phyloP scores from a whole-genome alignment of 2,888 invertebrate species.

The Chalcis sispes region DNA sequence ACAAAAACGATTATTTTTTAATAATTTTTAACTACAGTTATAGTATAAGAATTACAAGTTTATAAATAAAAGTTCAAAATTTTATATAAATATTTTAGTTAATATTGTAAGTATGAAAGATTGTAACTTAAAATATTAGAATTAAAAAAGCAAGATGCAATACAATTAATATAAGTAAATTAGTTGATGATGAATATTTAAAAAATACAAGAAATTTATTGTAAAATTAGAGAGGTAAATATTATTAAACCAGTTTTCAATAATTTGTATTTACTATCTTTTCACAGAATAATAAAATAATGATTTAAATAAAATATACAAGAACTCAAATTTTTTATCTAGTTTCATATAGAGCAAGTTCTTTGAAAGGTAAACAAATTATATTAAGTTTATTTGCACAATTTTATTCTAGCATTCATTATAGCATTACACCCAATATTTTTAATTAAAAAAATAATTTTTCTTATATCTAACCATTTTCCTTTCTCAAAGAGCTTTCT shows the following conservation, averaged over 20 bases:
- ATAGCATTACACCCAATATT: neutral
- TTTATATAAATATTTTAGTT: slow-evolving; percentile 18
- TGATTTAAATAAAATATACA: slow-evolving; percentile 4
- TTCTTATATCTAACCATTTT: neutral
- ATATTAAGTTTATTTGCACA: neutral
- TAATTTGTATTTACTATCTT: neutral
- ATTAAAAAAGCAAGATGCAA: slow-evolving; percentile 28
- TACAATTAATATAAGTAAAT: slow-evolving; percentile 20
- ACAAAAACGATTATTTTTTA: neutral
- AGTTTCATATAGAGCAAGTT: slow-evolving; percentile 7
- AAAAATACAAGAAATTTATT: too few species aligned
- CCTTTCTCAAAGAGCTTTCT: slow-evolving; percentile 10
- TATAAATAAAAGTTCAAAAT: slow-evolving; percentile 1
- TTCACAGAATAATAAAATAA: slow-evolving; percentile 5
- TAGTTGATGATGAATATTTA: neutral
- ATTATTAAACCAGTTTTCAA: neutral
- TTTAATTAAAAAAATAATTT: slow-evolving; percentile 17
- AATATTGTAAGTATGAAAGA: neutral
- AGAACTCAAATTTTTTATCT: neutral
- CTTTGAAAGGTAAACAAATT: neutral
- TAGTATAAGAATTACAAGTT: neutral
- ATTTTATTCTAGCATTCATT: neutral
- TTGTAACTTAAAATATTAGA: neutral
- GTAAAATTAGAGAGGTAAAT: neutral
- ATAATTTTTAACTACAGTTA: neutral